phyloP scores from a whole-genome alignment of 2,888 invertebrate species.

The Rhagophthalmus giganteus region DNA sequence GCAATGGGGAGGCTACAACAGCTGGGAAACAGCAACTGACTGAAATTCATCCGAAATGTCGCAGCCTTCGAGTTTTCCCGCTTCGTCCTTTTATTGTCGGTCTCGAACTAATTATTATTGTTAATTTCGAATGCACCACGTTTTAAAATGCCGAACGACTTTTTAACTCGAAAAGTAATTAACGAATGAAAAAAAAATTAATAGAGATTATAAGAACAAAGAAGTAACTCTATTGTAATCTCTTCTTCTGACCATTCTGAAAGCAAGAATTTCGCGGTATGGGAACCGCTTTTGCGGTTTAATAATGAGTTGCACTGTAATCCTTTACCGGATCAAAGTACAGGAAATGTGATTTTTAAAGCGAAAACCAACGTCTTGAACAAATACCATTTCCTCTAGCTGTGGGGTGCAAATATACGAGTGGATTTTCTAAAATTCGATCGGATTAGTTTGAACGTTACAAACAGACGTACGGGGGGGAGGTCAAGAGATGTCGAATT shows the following conservation, averaged over 20 bases:
- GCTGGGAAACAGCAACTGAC: slow-evolving; percentile 34
- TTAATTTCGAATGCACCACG: neutral
- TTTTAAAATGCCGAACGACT: too few relatives aligned
- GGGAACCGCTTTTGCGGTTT: slow-evolving; percentile 11
- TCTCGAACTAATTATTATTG: slow-evolving; percentile 14
- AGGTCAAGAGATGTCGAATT: too few relatives aligned
- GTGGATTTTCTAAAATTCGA: slow-evolving; percentile 21
- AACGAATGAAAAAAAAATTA: slow-evolving; percentile 9
- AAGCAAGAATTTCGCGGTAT: slow-evolving; percentile 5
- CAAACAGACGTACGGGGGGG: too few relatives aligned
- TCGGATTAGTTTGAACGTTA: slow-evolving; percentile 24
- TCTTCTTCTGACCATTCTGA: slow-evolving; percentile 9
- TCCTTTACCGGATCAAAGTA: slow-evolving; percentile 33
- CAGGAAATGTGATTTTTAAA: slow-evolving; percentile 36
- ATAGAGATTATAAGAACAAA: slow-evolving; percentile 16
- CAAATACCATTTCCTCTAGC: slow-evolving; percentile 29
- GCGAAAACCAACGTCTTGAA: slow-evolving; percentile 28
- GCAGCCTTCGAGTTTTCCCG: slow-evolving; percentile 16
- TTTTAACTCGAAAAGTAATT: neutral
- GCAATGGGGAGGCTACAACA: slow-evolving; percentile 35
- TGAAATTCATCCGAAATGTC: slow-evolving; percentile 27
- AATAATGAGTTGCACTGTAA: slow-evolving; percentile 20
- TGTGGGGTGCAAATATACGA: slow-evolving; percentile 27
- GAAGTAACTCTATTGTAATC: slow-evolving; percentile 6
- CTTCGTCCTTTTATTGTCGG: slow-evolving; percentile 19